phyloP scores from a whole-genome alignment of 2,797 vertebrate species.

The Gobionotothen gibberifrons region DNA sequence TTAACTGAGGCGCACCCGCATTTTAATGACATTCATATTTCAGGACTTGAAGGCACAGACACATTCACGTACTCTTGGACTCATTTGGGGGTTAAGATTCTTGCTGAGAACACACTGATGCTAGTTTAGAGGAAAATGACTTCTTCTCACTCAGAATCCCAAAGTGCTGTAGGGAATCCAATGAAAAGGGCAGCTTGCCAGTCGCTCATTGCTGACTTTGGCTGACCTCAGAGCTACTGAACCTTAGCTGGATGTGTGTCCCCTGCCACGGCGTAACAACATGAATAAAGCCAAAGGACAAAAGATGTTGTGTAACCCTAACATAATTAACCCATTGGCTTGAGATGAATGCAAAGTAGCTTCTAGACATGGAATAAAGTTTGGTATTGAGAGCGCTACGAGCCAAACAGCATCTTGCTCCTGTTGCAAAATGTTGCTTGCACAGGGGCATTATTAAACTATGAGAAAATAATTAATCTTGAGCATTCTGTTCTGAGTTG shows the following conservation, averaged over 20 bases:
- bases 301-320: slow-evolving; percentile 1
- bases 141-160: slow-evolving; percentile 26
- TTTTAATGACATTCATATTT: slow-evolving; percentile 4
- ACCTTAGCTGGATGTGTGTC: slow-evolving; percentile 2
- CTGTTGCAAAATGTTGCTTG: slow-evolving; percentile 21
- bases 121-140: background rate
- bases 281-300: background rate
- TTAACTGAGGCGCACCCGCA: background rate
- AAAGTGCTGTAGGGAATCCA: background rate
- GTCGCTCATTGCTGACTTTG: slow-evolving; percentile 4
- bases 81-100: background rate
- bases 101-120: slow-evolving; percentile 14
- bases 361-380: background rate
- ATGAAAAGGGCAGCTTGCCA: slow-evolving; percentile 7
- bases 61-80: background rate
- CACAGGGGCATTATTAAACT: slow-evolving; percentile 31
- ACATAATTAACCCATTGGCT: too few species aligned
- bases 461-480: slow-evolving; percentile 40
- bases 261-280: background rate
- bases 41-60: background rate
- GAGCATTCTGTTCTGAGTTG: slow-evolving; percentile 21
- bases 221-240: background rate
- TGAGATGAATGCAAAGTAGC: background rate
- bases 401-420: slow-evolving; percentile 6
- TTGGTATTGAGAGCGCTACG: background rate